phyloP scores from a whole-genome alignment of 2,113 vertebrate genomes.

The Anseranas semipalmata region DNA sequence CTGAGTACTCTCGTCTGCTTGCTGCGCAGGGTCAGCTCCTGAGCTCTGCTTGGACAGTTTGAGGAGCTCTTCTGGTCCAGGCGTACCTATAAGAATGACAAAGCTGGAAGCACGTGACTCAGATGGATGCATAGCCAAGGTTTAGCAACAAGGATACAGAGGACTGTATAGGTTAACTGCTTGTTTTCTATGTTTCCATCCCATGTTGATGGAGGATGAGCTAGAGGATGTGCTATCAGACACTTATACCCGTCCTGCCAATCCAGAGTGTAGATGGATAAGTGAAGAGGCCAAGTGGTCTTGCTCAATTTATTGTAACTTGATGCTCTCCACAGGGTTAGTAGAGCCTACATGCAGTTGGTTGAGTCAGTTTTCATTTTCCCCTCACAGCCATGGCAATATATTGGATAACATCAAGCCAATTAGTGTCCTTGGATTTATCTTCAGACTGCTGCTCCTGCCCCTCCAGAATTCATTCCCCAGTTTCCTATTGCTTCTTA shows the following conservation, averaged over 20 bases:
- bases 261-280: not conserved
- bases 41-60: not conserved
- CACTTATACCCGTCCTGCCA: not conserved
- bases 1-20: not conserved
- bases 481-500: not conserved
- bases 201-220: not conserved
- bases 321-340: not conserved
- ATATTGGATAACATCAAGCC: not conserved
- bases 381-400: not conserved
- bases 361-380: not conserved
- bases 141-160: not conserved
- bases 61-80: not conserved
- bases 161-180: not conserved
- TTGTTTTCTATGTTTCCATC: not conserved
- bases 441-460: not conserved
- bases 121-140: not conserved
- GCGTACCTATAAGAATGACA: not conserved
- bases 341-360: not conserved
- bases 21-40: not conserved
- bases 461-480: not conserved
- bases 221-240: not conserved
- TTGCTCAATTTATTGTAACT: not conserved
- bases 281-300: not conserved
- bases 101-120: not conserved
- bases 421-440: not conserved